These are phyloP conservation scores for Nansenia antarctica DNA, from an alignment of 2,113 vertebrate genomes.

Conservation along the genomic window DNA sequence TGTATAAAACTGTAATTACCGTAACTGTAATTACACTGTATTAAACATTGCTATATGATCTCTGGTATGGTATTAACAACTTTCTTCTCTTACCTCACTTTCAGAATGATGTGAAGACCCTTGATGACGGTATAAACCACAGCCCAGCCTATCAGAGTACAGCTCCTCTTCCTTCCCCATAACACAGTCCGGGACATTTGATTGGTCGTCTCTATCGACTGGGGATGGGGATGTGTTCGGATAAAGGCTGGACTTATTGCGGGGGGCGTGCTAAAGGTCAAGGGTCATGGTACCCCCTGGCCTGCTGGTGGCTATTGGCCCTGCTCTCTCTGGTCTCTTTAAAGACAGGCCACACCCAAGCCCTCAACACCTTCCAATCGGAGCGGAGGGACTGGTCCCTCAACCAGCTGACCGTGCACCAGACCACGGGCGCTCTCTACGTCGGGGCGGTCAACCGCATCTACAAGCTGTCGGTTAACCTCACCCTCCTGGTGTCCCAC, in stretches of 20 bases:
- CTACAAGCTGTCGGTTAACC: constrained; percentile 89
- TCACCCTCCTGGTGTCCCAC: constrained; percentile 90
- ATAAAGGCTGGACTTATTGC: constrained; percentile 65
- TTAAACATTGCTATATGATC: too few relatives aligned
- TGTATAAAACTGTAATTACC: too few relatives aligned
- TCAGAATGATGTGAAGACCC: constrained; percentile 86
- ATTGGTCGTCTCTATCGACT: constrained; percentile 28
- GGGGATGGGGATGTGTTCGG: constrained; percentile 80
- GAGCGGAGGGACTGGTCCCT: constrained; percentile 90
- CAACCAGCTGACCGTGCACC: constrained; percentile 91
- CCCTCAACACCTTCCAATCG: constrained; percentile 83
- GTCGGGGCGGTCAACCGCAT: constrained; percentile 92
- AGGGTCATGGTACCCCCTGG: constrained; percentile 64
- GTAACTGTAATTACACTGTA: too few relatives aligned
- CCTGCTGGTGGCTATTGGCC: constrained; percentile 75
- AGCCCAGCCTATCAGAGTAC: constrained; percentile 33
- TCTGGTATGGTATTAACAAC: too few relatives aligned
- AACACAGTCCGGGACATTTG: constrained; percentile 36
- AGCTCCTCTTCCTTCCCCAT: neutral
- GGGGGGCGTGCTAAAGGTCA: constrained; percentile 47
- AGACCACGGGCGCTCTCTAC: constrained; percentile 83
- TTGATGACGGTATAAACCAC: constrained; percentile 9
- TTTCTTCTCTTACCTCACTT: constrained; percentile 49
- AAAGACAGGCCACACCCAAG: constrained; percentile 49
- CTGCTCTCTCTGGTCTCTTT: constrained; percentile 71